phyloP scores from a whole-genome alignment of 2,113 vertebrate species.

The Orycteropus afer region DNA sequence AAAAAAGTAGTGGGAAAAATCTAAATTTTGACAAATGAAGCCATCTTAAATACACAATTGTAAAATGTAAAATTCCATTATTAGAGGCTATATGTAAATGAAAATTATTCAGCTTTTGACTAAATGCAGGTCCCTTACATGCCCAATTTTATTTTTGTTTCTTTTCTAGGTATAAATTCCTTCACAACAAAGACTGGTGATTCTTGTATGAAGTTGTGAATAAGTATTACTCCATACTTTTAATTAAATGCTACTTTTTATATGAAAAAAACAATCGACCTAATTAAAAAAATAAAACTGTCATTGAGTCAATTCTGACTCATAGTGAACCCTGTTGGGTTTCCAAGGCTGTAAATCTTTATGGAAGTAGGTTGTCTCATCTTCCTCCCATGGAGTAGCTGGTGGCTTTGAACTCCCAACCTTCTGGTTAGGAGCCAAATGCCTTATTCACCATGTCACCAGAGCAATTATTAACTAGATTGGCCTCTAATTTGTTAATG shows the following conservation, averaged over 20 bases:
- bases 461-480: background rate
- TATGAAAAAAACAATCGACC: background rate
- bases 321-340: too few relatives aligned
- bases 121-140: background rate
- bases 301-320: too few relatives aligned
- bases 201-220: background rate
- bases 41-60: background rate
- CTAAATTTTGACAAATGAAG: background rate
- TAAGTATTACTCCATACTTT: background rate
- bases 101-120: background rate
- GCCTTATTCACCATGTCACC: too few relatives aligned
- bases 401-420: too few relatives aligned
- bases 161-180: background rate
- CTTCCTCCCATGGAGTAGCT: too few relatives aligned
- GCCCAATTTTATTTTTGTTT: background rate
- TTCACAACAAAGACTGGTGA: background rate
- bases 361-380: too few relatives aligned
- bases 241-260: background rate
- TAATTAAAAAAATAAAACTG: too few relatives aligned
- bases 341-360: too few relatives aligned
- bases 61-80: background rate
- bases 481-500: background rate
- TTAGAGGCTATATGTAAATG: background rate
- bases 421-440: too few relatives aligned
- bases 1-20: background rate